Base-by-base conservation (phyloP, 2,113 vertebrate species). In the Carassius gibelio region DNA sequence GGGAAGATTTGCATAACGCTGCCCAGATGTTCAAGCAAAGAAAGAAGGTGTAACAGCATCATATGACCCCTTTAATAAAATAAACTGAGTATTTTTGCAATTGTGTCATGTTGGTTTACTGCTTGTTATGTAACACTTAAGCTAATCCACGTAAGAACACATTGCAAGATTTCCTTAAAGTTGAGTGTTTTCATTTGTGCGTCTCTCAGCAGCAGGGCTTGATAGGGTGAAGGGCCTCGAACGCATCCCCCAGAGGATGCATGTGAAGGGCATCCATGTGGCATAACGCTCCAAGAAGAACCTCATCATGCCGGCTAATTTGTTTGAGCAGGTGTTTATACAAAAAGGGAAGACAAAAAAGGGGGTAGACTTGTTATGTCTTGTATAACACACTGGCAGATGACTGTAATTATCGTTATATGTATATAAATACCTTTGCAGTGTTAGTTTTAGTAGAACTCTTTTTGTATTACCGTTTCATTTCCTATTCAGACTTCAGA, bases 331-430 rank as follows among this genome's bases (percentile, higher is more conserved):
- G 17, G 75, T 57, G 75, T 77, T 77, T 77, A 36, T 34, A 30
- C 17, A 77, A 21, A 21, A 69, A 81, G 23, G 15, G 45, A 50
- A 64, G 13, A 34, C 23, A 45, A 55, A 30, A 30, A 42, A 8
- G 30, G n/a, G 30, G 11, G 23, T 55, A 59, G 15, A 50, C 30
- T n/a, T 62, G 8, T 15, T 30, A n/a, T 36, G 26, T 57, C 68
- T 81, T 84, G 30, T 26, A 36, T 76, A 83, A 89, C 64, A 42
- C 64, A 14, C n/a, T 86, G 52, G 75, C 13, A 75, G 34, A 77
- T n/a, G 50, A 72, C 75, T 71, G 48, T 69, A 66, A 82, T 81
- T 59, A 38, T 84, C 3, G 2, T 64, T 57, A 42, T 61, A 84
- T 42, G 38, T 69, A 52, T 52, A 30, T 48, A 52, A 69, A 55